phyloP scores from a whole-genome alignment of 2,113 vertebrate species.

The Sinocyclocheilus maitianheensis region DNA sequence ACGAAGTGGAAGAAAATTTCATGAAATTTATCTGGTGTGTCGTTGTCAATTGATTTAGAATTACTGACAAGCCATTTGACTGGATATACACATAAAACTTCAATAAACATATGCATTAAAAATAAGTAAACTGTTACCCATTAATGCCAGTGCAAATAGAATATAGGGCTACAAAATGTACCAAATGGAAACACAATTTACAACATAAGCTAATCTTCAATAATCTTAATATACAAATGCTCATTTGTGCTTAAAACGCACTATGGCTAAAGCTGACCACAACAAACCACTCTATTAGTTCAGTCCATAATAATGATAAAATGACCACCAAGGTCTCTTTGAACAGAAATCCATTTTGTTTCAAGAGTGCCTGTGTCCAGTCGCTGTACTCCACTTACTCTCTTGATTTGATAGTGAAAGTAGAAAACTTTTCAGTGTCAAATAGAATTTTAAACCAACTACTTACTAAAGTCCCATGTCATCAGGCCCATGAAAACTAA shows the following conservation, averaged over 20 bases:
- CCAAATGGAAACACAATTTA: neutral
- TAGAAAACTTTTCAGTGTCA: conserved; percentile 54
- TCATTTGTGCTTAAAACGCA: neutral
- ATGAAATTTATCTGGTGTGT: neutral
- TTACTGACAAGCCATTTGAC: neutral
- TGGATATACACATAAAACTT: neutral
- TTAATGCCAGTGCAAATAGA: neutral
- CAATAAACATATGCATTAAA: neutral
- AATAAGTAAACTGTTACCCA: neutral
- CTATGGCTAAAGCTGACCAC: neutral
- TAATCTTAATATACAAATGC: neutral
- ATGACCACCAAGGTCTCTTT: conserved; percentile 39
- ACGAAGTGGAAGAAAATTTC: conserved; percentile 9
- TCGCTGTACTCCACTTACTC: conserved; percentile 46
- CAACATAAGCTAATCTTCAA: neutral
- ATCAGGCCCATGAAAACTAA: conserved; percentile 81
- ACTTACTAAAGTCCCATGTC: conserved; percentile 78
- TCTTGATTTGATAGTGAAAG: conserved; percentile 62
- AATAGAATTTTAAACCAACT: conserved; percentile 55
- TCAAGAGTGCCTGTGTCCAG: conserved; percentile 43
- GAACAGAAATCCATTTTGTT: conserved; percentile 56
- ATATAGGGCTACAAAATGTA: neutral
- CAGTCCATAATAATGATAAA: conserved; percentile 54
- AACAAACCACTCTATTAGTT: conserved; percentile 30
- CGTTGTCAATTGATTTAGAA: neutral